phyloP scores from a whole-genome alignment of 2,888 invertebrate genomes.

The Thysanoteuthis rhombus region DNA sequence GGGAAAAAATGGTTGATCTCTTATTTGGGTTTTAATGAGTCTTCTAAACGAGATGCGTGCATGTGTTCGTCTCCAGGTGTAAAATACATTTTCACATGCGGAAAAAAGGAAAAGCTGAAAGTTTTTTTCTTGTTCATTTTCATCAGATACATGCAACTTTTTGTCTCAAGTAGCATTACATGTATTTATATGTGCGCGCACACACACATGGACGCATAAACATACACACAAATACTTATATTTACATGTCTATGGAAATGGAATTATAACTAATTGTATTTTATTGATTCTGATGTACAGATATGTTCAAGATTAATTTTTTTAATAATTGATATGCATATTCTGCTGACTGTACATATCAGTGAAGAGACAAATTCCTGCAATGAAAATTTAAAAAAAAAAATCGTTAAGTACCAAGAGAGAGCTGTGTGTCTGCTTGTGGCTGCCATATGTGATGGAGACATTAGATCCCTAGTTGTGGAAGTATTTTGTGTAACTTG shows the following conservation, averaged over 20 bases:
- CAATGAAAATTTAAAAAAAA: background rate
- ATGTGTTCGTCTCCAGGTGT: background rate
- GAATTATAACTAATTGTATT: background rate
- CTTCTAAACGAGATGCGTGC: background rate
- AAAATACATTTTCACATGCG: background rate
- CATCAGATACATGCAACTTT: background rate
- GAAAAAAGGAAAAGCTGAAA: background rate
- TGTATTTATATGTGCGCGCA: background rate
- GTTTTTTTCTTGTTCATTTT: background rate
- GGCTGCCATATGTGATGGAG: background rate
- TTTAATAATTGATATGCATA: background rate
- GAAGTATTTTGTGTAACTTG: background rate
- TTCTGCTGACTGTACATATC: background rate
- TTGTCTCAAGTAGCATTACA: background rate
- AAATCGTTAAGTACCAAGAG: background rate
- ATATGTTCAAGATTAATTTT: background rate
- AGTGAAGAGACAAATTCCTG: background rate
- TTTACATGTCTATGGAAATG: background rate
- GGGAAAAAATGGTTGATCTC: background rate
- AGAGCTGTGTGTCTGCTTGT: background rate
- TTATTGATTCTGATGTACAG: conserved; percentile 12
- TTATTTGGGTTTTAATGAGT: background rate
- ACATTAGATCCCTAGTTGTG: background rate
- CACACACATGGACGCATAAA: background rate
- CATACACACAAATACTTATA: background rate